phyloP scores from a whole-genome alignment of 2,113 vertebrate genomes.

The Coptodon rendalli region DNA sequence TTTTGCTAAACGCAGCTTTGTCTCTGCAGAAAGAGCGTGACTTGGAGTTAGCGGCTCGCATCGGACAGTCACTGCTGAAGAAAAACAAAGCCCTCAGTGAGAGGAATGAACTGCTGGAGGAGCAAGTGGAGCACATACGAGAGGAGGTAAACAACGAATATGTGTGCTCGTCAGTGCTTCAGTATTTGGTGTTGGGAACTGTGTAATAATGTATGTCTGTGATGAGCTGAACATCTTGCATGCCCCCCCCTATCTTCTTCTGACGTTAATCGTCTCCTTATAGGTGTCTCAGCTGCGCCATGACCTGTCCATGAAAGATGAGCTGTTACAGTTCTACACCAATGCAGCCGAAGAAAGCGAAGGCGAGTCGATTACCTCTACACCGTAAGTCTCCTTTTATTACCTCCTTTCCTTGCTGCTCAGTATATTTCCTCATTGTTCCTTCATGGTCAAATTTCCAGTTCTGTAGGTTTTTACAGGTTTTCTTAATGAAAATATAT shows the following conservation, averaged over 20 bases:
- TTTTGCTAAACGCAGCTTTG: not conserved
- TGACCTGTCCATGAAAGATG: constrained; percentile 97
- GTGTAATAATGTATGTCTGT: not conserved
- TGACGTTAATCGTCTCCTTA: rapidly evolving
- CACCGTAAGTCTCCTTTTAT: constrained; percentile 77
- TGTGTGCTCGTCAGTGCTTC: not conserved
- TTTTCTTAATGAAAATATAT: not conserved
- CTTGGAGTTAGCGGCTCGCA: constrained; percentile 93
- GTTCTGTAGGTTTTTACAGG: not conserved
- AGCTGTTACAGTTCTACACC: constrained; percentile 95
- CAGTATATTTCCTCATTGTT: not conserved
- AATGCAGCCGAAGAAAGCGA: constrained; percentile 92
- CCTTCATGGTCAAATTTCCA: not conserved
- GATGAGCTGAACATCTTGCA: not conserved
- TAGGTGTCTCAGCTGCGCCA: constrained; percentile 95
- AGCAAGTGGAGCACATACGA: constrained; percentile 91
- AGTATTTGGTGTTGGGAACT: not conserved
- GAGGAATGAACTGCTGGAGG: constrained; percentile 90
- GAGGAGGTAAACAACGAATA: constrained; percentile 75
- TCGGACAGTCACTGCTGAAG: constrained; percentile 94
- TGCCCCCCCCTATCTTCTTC: not conserved
- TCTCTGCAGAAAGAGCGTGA: constrained; percentile 93
- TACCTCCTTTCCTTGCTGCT: not conserved
- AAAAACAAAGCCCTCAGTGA: constrained; percentile 95
- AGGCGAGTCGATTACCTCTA: constrained; percentile 83